Evolutionary conservation across 2,113 vertebrate genomes (phyloP), one percentile per base, ranked within the genome.

Genomic region (Tinamus guttatus): DNA sequence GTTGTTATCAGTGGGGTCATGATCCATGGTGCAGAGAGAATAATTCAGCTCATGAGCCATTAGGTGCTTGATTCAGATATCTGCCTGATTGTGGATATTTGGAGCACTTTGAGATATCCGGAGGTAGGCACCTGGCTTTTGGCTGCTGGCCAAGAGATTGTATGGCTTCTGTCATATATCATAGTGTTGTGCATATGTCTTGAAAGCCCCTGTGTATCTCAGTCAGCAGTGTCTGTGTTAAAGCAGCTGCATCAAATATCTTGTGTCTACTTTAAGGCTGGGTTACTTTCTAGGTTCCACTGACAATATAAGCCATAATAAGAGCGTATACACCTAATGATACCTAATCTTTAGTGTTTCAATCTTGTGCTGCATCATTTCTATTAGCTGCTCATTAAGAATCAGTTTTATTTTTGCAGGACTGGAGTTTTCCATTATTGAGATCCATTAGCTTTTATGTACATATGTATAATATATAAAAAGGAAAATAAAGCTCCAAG

Each of bases 301-400:
- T 43, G 56, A 14, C 9, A 3, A n/a, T 87, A 24, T 18, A 3
- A 30, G 25, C 19, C 19, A 20, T 69, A 28, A 5, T 30, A n/a
- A 52, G 34, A 69, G 28, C 10, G 65, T 34, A 43, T 16, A 22
- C 13, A 28, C 80, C 43, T 54, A 34, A 7, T 70, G n/a, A 28
- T 25, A 69, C 21, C 34, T 68, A 34, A 62, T 51, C 63, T 51
- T 54, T 43, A 13, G 10, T 71, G 30, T 30, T 76, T 41, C 25
- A 21, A 20, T 68, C 41, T 60, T 88, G 16, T 69, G 5, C 16
- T 74, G 18, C 73, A 34, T 45, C 9, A 59, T 83, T 80, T 64
- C 13, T 0, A 30, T 0, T 24, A 47, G 34, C 40, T 40, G 71
- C 11, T 69, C 2, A 38, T 60, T n/a, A 38, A 30, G 7, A 6